Evolutionary conservation across 2,797 vertebrate species (phyloP).

Genomic region (Sitta carolinensis): DNA sequence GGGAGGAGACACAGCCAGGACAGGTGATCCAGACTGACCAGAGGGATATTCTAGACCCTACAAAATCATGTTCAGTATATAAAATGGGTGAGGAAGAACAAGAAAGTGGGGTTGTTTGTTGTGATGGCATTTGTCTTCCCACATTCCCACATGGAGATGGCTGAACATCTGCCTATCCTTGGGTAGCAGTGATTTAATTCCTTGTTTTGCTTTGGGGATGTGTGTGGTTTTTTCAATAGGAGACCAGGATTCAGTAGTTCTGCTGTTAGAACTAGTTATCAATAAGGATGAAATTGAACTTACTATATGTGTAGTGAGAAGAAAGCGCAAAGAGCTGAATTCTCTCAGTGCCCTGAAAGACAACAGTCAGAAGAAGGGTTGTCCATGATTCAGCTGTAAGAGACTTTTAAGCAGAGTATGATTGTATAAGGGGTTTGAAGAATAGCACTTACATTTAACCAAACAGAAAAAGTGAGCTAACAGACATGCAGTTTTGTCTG

Average conservation of each 20-base stretch:
- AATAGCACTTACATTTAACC: background rate
- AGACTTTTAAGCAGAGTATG: background rate
- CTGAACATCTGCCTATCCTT: background rate
- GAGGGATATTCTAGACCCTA: background rate
- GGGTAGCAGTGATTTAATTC: background rate
- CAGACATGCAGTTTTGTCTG: background rate
- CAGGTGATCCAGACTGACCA: background rate
- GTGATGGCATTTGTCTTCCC: background rate
- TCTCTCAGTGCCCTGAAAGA: background rate
- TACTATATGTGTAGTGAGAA: background rate
- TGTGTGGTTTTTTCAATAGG: background rate
- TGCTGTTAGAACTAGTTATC: background rate
- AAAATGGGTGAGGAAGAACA: background rate
- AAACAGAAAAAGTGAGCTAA: constrained; percentile 1
- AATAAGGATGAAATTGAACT: background rate
- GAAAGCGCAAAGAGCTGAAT: background rate
- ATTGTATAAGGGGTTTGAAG: background rate
- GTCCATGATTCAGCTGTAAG: background rate
- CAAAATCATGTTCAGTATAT: background rate
- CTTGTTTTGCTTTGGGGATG: background rate
- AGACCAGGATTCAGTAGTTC: background rate
- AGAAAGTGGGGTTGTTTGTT: background rate
- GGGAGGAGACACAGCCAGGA: background rate
- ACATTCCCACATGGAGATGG: background rate
- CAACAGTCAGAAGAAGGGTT: background rate